Conservation (phyloP, 53 echinoderm and acorn worm species). For the Apostichopus leukothele region DNA sequence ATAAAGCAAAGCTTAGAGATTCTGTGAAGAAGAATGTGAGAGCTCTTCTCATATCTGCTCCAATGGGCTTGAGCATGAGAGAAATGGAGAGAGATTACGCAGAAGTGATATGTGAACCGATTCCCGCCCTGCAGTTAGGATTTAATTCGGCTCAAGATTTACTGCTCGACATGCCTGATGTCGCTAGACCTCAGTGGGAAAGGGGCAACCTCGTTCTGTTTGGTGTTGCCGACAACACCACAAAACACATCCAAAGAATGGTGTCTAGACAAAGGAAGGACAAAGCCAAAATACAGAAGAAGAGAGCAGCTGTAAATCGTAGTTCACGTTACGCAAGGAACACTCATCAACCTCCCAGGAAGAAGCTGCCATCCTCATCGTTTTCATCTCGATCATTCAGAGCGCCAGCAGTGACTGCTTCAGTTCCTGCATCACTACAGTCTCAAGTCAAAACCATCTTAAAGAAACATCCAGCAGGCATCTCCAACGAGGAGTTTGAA, state of each 20-base stretch:
- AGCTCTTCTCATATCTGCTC: constrained; percentile 86
- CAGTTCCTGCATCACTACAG: constrained; percentile 72
- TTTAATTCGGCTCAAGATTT: constrained; percentile 80
- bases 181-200: constrained; percentile 68
- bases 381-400: background rate
- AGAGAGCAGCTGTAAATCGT: constrained; percentile 59
- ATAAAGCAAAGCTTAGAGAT: constrained; percentile 85
- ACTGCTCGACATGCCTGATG: constrained; percentile 76
- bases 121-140: constrained; percentile 81
- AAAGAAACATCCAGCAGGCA: constrained; percentile 64
- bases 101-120: constrained; percentile 61
- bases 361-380: background rate
- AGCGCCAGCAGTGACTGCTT: background rate
- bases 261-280: constrained; percentile 83
- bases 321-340: constrained; percentile 21
- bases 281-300: constrained; percentile 68
- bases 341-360: background rate
- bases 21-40: constrained; percentile 78
- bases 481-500: constrained; percentile 69
- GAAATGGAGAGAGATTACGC: constrained; percentile 77
- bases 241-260: constrained; percentile 77
- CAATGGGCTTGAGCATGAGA: constrained; percentile 71
- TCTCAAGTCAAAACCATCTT: constrained; percentile 72
- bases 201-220: constrained; percentile 74
- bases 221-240: constrained; percentile 76